Evolutionary conservation across 2,888 invertebrate genomes (phyloP).

Genomic region (Eledone cirrhosa): DNA sequence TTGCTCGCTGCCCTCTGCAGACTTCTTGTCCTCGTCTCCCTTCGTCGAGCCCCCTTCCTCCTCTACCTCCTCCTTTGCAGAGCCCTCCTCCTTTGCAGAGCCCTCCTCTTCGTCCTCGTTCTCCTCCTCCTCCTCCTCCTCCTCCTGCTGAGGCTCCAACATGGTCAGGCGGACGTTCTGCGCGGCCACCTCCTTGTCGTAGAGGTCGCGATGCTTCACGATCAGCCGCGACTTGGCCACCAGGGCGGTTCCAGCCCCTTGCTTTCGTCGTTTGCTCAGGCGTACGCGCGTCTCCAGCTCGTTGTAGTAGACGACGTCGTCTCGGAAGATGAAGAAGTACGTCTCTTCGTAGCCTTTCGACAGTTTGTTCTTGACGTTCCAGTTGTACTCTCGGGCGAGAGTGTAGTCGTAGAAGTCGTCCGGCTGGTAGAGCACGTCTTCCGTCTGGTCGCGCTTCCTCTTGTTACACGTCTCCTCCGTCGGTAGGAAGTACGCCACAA

Average conservation of each 20-base stretch:
- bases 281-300: conserved; percentile 94
- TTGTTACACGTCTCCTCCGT: conserved; percentile 91
- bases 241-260: conserved; percentile 73
- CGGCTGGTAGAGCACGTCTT: conserved; percentile 72
- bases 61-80: conserved; percentile 33
- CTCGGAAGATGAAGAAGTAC: conserved; percentile 91
- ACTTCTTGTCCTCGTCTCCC: conserved; percentile 3
- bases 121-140: conserved; percentile 73
- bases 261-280: conserved; percentile 89
- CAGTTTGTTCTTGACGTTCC: conserved; percentile 98
- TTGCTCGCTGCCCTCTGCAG: conserved; percentile 36
- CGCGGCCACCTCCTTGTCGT: conserved; percentile 85
- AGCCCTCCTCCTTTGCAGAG: conserved; percentile 69
- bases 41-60: conserved; percentile 39
- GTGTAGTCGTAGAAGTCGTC: conserved; percentile 84
- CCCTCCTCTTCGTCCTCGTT: conserved; percentile 73
- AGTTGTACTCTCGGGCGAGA: conserved; percentile 97
- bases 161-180: conserved; percentile 81
- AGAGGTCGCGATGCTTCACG: conserved; percentile 88
- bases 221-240: conserved; percentile 79
- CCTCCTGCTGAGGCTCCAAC: conserved; percentile 83
- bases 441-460: conserved; percentile 82
- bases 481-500: conserved; percentile 98
- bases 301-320: conserved; percentile 91
- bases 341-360: conserved; percentile 96